Percentiles rank a stretch among this genome's conserved stretches.
These are phyloP conservation scores for Aptenodytes forsteri DNA, from an alignment of 2,113 vertebrate species.

Conservation along the genomic window DNA sequence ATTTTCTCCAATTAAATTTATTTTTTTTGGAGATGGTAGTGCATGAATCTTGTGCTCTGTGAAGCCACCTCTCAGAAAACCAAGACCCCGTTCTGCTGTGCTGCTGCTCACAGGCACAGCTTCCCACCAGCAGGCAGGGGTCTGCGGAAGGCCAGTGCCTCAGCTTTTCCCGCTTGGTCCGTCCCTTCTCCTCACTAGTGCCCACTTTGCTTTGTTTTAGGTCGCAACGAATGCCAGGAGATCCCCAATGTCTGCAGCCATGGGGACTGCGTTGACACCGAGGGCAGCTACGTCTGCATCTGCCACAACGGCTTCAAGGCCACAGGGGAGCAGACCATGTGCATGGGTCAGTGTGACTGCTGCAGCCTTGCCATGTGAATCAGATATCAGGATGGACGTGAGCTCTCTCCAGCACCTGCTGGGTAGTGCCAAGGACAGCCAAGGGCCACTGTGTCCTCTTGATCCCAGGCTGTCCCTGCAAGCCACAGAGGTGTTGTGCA, in stretches of 20 bases:
- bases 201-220: constrained; percentile 44
- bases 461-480: background rate
- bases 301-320: constrained; percentile 93
- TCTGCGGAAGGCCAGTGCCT: background rate
- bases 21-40: background rate
- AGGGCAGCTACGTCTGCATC: constrained; percentile 88
- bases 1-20: background rate
- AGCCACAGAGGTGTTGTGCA: background rate
- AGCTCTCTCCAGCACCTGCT: background rate
- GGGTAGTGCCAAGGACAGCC: background rate
- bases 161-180: fast-evolving
- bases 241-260: constrained; percentile 91
- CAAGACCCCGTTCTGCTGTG: fast-evolving
- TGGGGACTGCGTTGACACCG: constrained; percentile 88
- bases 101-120: background rate
- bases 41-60: background rate
- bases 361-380: too few relatives aligned
- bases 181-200: background rate
- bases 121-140: too few relatives aligned
- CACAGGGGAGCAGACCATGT: constrained; percentile 88
- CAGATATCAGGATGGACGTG: background rate
- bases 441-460: background rate
- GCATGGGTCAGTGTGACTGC: constrained; percentile 81
- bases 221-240: constrained; percentile 90
- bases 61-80: background rate